phyloP scores from a whole-genome alignment of 2,888 invertebrate species.

The Chalcosyrphus nemorum region DNA sequence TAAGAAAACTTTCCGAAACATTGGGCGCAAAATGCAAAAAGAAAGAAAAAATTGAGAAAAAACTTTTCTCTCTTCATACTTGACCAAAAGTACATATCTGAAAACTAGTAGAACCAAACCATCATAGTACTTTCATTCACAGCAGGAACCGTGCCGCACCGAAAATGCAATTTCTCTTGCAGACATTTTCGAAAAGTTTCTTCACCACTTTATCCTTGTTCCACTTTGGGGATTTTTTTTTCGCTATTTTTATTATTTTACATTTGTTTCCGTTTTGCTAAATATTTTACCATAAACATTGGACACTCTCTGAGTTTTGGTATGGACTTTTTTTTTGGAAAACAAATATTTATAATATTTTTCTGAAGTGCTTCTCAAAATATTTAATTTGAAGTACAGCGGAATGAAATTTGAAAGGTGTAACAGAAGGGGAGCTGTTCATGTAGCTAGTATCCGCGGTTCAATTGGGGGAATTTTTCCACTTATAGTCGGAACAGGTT shows the following conservation, averaged over 20 bases:
- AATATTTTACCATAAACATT: slow-evolving; percentile 17
- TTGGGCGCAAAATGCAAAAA: background rate
- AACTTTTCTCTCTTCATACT: slow-evolving; percentile 3
- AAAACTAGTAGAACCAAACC: slow-evolving; percentile 23
- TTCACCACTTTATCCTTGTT: slow-evolving; percentile 34
- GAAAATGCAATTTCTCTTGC: slow-evolving; percentile 64
- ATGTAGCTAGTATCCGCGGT: no score
- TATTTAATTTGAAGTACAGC: no score
- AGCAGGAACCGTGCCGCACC: slow-evolving; percentile 33
- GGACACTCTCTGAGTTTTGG: background rate
- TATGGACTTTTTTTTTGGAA: background rate
- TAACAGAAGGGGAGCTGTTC: no score
- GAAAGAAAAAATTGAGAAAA: background rate
- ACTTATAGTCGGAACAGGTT: no score
- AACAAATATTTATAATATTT: background rate
- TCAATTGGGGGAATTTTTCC: no score
- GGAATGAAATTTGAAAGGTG: no score
- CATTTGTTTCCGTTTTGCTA: slow-evolving; percentile 37
- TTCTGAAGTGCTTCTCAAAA: no score
- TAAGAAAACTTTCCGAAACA: background rate
- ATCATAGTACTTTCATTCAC: slow-evolving; percentile 38
- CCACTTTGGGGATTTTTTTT: slow-evolving; percentile 25
- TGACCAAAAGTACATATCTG: slow-evolving; percentile 56
- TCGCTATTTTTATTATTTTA: background rate
- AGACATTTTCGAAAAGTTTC: slow-evolving; percentile 48